Conservation (phyloP, 2,888 invertebrate genomes). For the Zelleria hepariella region DNA sequence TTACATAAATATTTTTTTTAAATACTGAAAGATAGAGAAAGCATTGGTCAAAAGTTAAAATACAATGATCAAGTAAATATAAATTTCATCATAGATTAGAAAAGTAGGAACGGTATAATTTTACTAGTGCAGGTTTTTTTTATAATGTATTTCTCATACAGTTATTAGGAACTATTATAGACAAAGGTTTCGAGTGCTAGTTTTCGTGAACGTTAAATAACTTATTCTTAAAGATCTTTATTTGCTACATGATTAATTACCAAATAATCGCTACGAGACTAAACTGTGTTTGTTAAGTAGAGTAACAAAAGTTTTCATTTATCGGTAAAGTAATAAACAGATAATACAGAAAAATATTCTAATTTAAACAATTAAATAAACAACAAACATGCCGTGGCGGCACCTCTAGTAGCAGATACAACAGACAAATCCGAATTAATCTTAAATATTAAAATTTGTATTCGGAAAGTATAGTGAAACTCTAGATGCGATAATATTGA, state of each 20-base stretch:
- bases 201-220: conserved; percentile 52
- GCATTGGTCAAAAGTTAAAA: background rate
- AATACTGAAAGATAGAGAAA: background rate
- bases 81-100: conserved; percentile 56
- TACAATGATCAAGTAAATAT: background rate
- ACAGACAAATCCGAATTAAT: conserved; percentile 71
- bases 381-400: conserved; percentile 67
- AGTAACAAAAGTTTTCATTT: background rate
- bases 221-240: conserved; percentile 59
- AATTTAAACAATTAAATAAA: conserved; percentile 51
- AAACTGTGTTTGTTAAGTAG: background rate
- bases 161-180: conserved; percentile 72
- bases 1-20: background rate
- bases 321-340: conserved; percentile 1
- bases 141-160: conserved; percentile 67
- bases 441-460: conserved; percentile 72
- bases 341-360: conserved; percentile 24
- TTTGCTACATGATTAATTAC: conserved; percentile 25
- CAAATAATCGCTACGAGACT: conserved; percentile 7
- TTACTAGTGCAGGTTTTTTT: conserved; percentile 68
- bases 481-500: conserved; percentile 73
- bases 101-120: conserved; percentile 70
- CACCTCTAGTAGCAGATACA: conserved; percentile 63
- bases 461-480: conserved; percentile 73
- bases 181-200: conserved; percentile 48